phyloP scores from a whole-genome alignment of 1,140 invertebrate genomes.

The Dendroctonus valens region DNA sequence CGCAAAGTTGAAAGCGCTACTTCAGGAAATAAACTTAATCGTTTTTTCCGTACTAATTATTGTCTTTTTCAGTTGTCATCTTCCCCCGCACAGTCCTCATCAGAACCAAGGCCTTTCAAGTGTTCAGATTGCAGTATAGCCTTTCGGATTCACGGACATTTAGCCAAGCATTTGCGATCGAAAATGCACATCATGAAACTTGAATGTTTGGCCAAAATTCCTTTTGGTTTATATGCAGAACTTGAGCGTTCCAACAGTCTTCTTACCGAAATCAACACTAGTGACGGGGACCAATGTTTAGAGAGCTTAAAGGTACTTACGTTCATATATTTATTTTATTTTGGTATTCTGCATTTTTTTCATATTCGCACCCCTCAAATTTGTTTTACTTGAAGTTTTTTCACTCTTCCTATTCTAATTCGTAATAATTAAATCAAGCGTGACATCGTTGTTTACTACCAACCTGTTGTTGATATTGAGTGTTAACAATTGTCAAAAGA shows the following conservation, averaged over 20 bases:
- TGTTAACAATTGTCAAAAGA: too few species aligned
- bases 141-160: slow-evolving; percentile 93
- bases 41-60: not conserved
- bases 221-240: slow-evolving; percentile 94
- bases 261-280: slow-evolving; percentile 90
- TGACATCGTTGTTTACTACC: too few species aligned
- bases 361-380: too few species aligned
- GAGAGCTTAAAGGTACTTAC: slow-evolving; percentile 71
- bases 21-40: too few species aligned
- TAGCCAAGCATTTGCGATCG: slow-evolving; percentile 93
- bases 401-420: too few species aligned
- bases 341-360: too few species aligned
- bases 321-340: too few species aligned
- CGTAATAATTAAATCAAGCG: too few species aligned
- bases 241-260: slow-evolving; percentile 88
- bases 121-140: slow-evolving; percentile 94
- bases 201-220: slow-evolving; percentile 88
- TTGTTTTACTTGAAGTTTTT: too few species aligned
- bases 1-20: too few species aligned
- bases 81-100: slow-evolving; percentile 53
- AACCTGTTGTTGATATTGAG: too few species aligned
- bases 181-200: slow-evolving; percentile 97
- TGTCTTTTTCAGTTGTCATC: slow-evolving; percentile 45
- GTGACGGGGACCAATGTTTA: slow-evolving; percentile 90
- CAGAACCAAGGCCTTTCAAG: slow-evolving; percentile 91